Evolutionary conservation across 2,113 vertebrate genomes (phyloP).

Genomic region (Hippocampus comes): DNA sequence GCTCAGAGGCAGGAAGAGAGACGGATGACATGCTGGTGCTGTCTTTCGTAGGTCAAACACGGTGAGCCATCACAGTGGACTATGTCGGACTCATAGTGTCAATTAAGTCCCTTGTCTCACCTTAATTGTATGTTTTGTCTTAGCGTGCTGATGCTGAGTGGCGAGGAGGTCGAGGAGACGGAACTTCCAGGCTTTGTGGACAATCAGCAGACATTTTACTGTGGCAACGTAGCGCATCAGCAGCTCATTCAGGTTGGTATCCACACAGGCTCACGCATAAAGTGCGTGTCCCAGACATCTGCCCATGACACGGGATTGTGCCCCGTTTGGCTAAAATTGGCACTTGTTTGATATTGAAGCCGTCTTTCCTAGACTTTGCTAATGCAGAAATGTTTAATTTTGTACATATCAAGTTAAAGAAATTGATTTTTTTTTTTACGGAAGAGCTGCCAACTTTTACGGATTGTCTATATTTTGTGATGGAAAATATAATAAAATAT

Average conservation of each 20-base stretch:
- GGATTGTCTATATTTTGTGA: no score
- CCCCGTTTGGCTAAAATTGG: neutral
- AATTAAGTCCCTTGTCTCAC: slow-evolving; percentile 20
- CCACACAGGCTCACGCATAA: neutral
- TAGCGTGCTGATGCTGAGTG: slow-evolving; percentile 94
- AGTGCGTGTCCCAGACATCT: neutral
- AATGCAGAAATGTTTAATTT: neutral
- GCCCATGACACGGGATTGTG: neutral
- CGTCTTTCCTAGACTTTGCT: neutral
- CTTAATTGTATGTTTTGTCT: slow-evolving; percentile 12
- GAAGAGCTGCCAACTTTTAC: no score
- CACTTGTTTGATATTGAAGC: neutral
- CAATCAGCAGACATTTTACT: slow-evolving; percentile 98
- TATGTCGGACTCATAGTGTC: slow-evolving; percentile 21
- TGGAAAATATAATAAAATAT: neutral
- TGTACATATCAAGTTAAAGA: neutral
- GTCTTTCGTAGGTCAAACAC: slow-evolving; percentile 95
- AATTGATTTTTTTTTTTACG: neutral
- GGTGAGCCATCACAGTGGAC: slow-evolving; percentile 69
- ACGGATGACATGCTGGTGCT: slow-evolving; percentile 94
- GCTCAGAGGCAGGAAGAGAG: slow-evolving; percentile 85
- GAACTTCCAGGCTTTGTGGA: slow-evolving; percentile 95
- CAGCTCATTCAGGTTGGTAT: slow-evolving; percentile 89
- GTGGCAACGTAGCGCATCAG: slow-evolving; percentile 92
- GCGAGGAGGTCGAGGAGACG: slow-evolving; percentile 96